These are phyloP conservation scores for Sebastes hubbsi DNA, from an alignment of 2,797 vertebrate genomes.

Conservation along the genomic window DNA sequence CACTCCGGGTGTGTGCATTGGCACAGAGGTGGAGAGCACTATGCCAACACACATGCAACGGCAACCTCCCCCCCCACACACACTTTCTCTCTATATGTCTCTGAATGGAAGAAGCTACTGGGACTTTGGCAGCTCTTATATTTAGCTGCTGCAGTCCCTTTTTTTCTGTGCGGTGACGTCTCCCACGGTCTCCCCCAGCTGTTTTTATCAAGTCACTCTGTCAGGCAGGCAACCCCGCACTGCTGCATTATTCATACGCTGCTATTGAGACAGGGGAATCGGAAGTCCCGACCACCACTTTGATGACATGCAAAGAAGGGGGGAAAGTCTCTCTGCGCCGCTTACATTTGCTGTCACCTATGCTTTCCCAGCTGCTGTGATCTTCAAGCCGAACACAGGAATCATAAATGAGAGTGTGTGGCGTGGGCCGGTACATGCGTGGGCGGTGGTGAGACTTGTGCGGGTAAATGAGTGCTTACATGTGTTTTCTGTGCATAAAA, in stretches of 20 bases:
- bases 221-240: slow-evolving; percentile 74
- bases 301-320: slow-evolving; percentile 73
- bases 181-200: slow-evolving; percentile 66
- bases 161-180: slow-evolving; percentile 47
- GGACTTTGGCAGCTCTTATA: slow-evolving; percentile 42
- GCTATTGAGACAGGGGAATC: slow-evolving; percentile 71
- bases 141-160: slow-evolving; percentile 58
- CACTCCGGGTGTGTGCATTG: slow-evolving; percentile 24
- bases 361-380: slow-evolving; percentile 59
- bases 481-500: background rate
- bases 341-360: slow-evolving; percentile 61
- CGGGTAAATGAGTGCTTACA: slow-evolving; percentile 20
- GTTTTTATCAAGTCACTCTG: slow-evolving; percentile 72
- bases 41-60: background rate
- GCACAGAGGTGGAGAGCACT: slow-evolving; percentile 13
- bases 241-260: slow-evolving; percentile 78
- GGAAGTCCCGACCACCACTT: slow-evolving; percentile 75
- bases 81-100: background rate
- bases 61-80: background rate
- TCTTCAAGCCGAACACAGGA: slow-evolving; percentile 47
- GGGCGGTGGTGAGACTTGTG: slow-evolving; percentile 9
- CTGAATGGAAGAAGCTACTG: slow-evolving; percentile 18
- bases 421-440: background rate
- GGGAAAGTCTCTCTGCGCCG: slow-evolving; percentile 37
- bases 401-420: slow-evolving; percentile 43